Evolutionary conservation across 2,113 vertebrate species (phyloP).

Genomic region (Triplophysa dalaica): DNA sequence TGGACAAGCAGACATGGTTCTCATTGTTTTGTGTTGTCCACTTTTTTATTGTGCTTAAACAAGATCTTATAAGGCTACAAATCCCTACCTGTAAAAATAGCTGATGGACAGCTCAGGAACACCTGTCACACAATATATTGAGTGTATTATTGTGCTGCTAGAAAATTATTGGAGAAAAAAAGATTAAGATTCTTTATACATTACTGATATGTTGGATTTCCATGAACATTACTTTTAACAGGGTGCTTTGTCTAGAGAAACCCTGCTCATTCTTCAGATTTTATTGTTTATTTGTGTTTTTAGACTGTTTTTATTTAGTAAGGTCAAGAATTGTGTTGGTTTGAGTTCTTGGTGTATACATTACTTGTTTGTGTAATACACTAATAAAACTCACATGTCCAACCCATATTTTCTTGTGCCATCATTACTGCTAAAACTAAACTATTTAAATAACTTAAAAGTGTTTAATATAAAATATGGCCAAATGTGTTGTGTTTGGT

Average conservation of each 20-base stretch:
- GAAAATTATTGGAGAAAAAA: background rate
- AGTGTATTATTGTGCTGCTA: background rate
- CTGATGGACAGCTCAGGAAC: background rate
- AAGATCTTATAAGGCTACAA: background rate
- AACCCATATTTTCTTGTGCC: background rate
- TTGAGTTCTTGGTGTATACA: conserved; percentile 16
- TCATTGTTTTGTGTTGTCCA: background rate
- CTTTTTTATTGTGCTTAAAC: background rate
- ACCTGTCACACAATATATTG: background rate
- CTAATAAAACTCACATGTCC: conserved; percentile 45
- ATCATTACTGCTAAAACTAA: too few relatives aligned
- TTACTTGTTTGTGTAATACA: conserved; percentile 35
- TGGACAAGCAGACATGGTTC: background rate
- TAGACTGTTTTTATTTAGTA: conserved; percentile 37
- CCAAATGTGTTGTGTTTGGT: too few relatives aligned
- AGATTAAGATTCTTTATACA: background rate
- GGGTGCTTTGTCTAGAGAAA: background rate
- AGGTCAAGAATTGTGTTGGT: background rate
- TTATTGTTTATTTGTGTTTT: conserved; percentile 29
- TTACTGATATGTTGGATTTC: background rate
- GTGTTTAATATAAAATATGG: too few relatives aligned
- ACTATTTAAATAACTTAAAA: too few relatives aligned
- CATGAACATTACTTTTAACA: background rate
- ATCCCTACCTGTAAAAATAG: background rate
- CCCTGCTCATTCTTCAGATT: background rate